These are phyloP conservation scores for Meloe dianella DNA, from an alignment of 2,888 invertebrate species.

Conservation along the genomic window DNA sequence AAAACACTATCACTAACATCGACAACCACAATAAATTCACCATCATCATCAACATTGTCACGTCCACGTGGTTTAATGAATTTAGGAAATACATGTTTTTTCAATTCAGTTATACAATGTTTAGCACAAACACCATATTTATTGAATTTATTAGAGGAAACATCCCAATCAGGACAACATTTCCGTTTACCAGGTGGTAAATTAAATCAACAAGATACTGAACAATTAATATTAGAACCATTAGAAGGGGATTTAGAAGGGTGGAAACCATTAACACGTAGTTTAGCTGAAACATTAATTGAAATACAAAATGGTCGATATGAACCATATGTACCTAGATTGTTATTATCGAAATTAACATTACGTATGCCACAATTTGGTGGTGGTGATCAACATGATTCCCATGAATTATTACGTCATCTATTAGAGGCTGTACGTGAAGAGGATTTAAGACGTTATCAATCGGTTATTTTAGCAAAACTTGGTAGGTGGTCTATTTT, in stretches of 20 bases:
- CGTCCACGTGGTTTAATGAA: constrained; percentile 83
- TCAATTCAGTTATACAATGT: constrained; percentile 95
- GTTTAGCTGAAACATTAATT: constrained; percentile 72
- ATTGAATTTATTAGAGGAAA: constrained; percentile 70
- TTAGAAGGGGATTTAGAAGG: constrained; percentile 65
- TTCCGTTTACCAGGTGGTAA: constrained; percentile 77
- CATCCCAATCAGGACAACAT: constrained; percentile 70
- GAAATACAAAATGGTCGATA: constrained; percentile 71
- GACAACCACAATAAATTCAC: constrained; percentile 5
- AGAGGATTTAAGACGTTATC: constrained; percentile 80
- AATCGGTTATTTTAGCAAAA: constrained; percentile 78
- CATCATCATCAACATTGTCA: constrained; percentile 52
- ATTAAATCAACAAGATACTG: constrained; percentile 61
- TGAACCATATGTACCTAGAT: constrained; percentile 70
- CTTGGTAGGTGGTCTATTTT: constrained; percentile 61
- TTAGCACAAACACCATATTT: constrained; percentile 85
- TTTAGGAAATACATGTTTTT: constrained; percentile 96
- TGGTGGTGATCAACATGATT: constrained; percentile 95
- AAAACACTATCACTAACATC: constrained; percentile 22
- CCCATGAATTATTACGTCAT: constrained; percentile 92
- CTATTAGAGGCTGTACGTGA: constrained; percentile 85
- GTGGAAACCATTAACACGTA: constrained; percentile 72
- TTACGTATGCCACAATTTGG: constrained; percentile 82
- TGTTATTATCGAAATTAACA: constrained; percentile 69
- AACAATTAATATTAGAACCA: constrained; percentile 41